phyloP scores from a whole-genome alignment of 1,140 invertebrate species.

The Pinna nobilis region DNA sequence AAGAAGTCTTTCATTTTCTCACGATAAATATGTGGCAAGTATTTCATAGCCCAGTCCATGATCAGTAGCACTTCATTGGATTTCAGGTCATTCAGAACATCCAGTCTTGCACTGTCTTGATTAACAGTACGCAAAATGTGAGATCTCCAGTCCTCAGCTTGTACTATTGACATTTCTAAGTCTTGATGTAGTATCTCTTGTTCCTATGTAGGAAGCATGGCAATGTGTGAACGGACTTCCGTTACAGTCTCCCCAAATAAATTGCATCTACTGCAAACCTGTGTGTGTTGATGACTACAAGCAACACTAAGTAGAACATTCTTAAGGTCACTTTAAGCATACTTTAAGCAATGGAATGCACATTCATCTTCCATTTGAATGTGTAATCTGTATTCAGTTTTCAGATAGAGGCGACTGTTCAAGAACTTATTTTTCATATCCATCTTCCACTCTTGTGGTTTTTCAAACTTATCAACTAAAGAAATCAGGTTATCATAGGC shows the following conservation, averaged over 20 bases:
- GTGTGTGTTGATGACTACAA: background rate
- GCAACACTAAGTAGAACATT: background rate
- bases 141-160: background rate
- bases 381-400: slow-evolving; percentile 4
- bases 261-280: background rate
- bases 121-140: slow-evolving; percentile 24
- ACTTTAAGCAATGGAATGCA: background rate
- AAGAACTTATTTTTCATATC: background rate
- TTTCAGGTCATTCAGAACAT: background rate
- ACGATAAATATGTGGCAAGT: slow-evolving; percentile 7
- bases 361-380: background rate
- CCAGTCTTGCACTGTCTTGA: background rate
- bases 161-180: background rate
- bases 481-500: background rate
- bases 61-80: background rate
- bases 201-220: too few relatives aligned
- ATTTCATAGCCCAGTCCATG: slow-evolving; percentile 22
- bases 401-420: background rate
- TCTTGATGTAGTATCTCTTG: background rate
- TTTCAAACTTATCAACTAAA: background rate
- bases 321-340: background rate
- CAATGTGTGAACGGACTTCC: background rate
- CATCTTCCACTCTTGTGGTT: background rate
- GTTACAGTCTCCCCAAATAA: background rate
- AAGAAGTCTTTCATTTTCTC: slow-evolving; percentile 16